Evolutionary conservation across 1,140 invertebrate species (phyloP).

Genomic region (Heliconius himera): DNA sequence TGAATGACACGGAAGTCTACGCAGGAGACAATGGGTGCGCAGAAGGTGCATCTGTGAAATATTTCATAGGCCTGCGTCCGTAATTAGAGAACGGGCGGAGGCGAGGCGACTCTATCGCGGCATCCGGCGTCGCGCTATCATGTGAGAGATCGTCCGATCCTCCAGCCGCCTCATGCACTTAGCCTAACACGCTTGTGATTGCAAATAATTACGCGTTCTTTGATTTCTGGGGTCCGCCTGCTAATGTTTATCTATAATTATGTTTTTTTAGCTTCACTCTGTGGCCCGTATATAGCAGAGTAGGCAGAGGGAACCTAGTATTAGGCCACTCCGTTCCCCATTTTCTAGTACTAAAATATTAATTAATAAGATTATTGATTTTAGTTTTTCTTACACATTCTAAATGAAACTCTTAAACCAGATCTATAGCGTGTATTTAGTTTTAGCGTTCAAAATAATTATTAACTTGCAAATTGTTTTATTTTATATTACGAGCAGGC

Average conservation of each 20-base stretch:
- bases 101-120: conserved; percentile 61
- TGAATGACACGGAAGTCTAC: conserved; percentile 56
- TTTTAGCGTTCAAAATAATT: too few relatives aligned
- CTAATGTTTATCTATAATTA: neutral
- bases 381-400: too few relatives aligned
- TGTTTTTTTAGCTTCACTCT: too few relatives aligned
- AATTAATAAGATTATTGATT: too few relatives aligned
- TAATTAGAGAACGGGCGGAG: conserved; percentile 69
- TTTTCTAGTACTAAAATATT: too few relatives aligned
- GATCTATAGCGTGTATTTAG: too few relatives aligned
- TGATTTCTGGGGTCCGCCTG: conserved; percentile 22
- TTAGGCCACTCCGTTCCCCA: too few relatives aligned
- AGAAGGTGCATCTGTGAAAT: conserved; percentile 52
- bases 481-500: too few relatives aligned
- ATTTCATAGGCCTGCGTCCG: conserved; percentile 60
- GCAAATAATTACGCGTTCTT: conserved; percentile 46
- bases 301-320: too few relatives aligned
- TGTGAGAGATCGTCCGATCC: conserved; percentile 67
- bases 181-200: conserved; percentile 44
- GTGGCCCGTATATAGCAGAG: too few relatives aligned
- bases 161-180: conserved; percentile 45
- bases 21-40: conserved; percentile 58
- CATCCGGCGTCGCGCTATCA: conserved; percentile 70
- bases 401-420: too few relatives aligned
- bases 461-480: too few relatives aligned